Evolutionary conservation across 2,797 vertebrate species (phyloP).

Genomic region (Enteromius thamalakanensis): DNA sequence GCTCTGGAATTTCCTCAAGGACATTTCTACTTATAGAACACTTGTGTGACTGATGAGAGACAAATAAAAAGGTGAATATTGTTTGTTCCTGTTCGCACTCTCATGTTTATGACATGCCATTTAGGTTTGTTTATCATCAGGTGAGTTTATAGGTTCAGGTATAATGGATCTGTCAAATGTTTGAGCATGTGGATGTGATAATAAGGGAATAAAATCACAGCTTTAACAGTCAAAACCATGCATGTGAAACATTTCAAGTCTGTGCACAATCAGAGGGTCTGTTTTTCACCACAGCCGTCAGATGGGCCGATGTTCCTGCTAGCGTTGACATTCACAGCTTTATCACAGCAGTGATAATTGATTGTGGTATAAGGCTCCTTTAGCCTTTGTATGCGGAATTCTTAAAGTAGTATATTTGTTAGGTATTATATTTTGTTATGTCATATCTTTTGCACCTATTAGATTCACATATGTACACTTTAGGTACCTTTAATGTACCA

Average conservation of each 20-base stretch:
- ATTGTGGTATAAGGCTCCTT: slow-evolving; percentile 12
- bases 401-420: background rate
- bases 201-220: slow-evolving; percentile 27
- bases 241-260: slow-evolving; percentile 25
- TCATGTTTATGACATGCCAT: background rate
- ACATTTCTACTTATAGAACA: background rate
- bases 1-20: slow-evolving; percentile 14
- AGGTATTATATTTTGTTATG: no score
- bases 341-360: slow-evolving; percentile 42
- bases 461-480: no score
- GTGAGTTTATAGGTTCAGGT: slow-evolving; percentile 5
- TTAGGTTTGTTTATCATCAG: slow-evolving; percentile 1
- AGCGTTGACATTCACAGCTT: slow-evolving; percentile 46
- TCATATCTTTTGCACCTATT: no score
- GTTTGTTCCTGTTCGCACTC: background rate
- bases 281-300: slow-evolving; percentile 44
- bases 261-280: slow-evolving; percentile 41
- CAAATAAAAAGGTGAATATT: background rate
- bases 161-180: background rate
- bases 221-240: slow-evolving; percentile 30
- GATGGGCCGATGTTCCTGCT: slow-evolving; percentile 40
- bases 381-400: slow-evolving; percentile 11
- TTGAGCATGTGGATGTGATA: slow-evolving; percentile 14
- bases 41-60: background rate
- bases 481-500: no score